Evolutionary conservation across 2,888 invertebrate genomes (phyloP).

Genomic region (Drosophila heteroneura): DNA sequence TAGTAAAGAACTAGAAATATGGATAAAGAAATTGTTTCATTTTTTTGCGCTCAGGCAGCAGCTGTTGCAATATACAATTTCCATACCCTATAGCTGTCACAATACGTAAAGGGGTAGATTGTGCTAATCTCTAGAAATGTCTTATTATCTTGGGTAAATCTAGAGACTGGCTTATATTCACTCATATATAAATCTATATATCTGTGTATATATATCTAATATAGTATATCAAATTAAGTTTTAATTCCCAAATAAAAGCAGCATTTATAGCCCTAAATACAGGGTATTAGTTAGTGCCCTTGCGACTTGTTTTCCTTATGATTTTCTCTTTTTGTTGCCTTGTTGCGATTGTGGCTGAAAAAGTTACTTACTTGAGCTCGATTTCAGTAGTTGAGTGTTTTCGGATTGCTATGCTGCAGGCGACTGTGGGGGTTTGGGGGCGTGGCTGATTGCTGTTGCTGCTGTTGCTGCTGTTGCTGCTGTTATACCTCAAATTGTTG

Average conservation of each 20-base stretch:
- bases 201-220: background rate
- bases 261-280: background rate
- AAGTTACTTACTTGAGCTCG: constrained; percentile 75
- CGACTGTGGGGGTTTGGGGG: constrained; percentile 26
- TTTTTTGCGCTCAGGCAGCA: constrained; percentile 49
- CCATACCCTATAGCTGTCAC: constrained; percentile 16
- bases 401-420: constrained; percentile 62
- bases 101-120: background rate
- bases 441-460: constrained; percentile 44
- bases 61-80: constrained; percentile 51
- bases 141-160: background rate
- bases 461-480: constrained; percentile 24
- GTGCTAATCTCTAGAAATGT: background rate
- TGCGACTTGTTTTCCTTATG: background rate
- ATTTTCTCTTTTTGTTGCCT: constrained; percentile 3
- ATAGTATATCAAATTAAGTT: background rate
- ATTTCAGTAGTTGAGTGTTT: constrained; percentile 75
- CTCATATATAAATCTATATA: background rate
- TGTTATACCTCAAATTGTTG: constrained; percentile 54
- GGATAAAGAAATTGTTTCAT: constrained; percentile 56
- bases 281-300: background rate
- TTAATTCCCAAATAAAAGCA: background rate
- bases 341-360: constrained; percentile 39
- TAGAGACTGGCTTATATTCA: background rate
- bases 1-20: constrained; percentile 55